Percentiles rank a stretch among this genome's conserved stretches.
These are phyloP conservation scores for Xestobium rufovillosum DNA, from an alignment of 2,888 invertebrate species.

Conservation along the genomic window DNA sequence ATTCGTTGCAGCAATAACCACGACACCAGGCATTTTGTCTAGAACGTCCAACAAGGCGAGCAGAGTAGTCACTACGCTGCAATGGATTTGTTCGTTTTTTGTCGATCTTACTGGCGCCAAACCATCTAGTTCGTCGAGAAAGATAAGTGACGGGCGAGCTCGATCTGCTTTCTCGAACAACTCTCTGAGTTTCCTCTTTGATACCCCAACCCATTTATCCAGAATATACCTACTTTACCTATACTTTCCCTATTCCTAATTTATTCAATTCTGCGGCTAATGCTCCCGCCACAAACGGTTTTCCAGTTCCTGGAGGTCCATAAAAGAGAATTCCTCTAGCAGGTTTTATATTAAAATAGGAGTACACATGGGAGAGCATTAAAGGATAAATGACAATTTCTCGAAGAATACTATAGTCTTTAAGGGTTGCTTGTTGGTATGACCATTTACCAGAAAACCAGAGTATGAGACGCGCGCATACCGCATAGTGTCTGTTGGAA, in stretches of 20 bases:
- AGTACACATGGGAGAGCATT: constrained; percentile 36
- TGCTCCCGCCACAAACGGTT: constrained; percentile 40
- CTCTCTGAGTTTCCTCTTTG: constrained; percentile 37
- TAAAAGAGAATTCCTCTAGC: constrained; percentile 39
- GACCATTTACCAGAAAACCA: too few relatives aligned
- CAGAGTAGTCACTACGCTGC: constrained; percentile 78
- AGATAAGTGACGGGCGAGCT: too few relatives aligned
- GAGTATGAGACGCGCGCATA: too few relatives aligned
- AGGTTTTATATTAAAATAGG: constrained; percentile 39
- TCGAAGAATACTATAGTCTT: constrained; percentile 35
- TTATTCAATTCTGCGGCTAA: constrained; percentile 37
- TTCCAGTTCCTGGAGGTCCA: constrained; percentile 42
- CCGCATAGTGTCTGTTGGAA: too few relatives aligned
- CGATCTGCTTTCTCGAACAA: constrained; percentile 38
- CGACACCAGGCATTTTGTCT: constrained; percentile 62
- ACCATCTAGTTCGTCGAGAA: constrained; percentile 89
- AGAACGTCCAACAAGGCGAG: constrained; percentile 83
- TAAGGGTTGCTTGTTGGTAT: too few relatives aligned
- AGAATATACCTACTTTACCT: constrained; percentile 37
- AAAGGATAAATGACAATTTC: constrained; percentile 39
- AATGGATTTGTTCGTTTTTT: constrained; percentile 81
- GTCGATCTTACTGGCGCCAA: constrained; percentile 78
- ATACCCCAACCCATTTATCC: constrained; percentile 42
- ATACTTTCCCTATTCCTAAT: constrained; percentile 35
- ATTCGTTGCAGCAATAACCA: constrained; percentile 84